Evolutionary conservation across 2,113 vertebrate species (phyloP), one percentile per base, ranked within the genome.

Genomic region (Parus major): DNA sequence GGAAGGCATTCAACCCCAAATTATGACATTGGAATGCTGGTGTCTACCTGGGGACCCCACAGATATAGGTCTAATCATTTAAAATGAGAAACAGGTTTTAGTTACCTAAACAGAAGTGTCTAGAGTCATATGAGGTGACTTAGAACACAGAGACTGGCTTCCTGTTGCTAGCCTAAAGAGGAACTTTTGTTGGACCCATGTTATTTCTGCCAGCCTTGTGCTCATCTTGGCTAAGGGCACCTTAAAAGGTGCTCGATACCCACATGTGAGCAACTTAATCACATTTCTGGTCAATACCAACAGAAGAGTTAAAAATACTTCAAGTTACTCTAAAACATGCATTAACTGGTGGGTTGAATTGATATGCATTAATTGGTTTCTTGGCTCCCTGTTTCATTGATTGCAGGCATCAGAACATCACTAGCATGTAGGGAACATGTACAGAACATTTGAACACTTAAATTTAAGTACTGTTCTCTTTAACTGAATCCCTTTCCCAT

Each of bases 11-110:
- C 44, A 85, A n/a, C 6, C 11, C 13, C n/a, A 79, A 41, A 87
- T 11, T 39, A 60, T 0, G 0, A n/a, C n/a, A 82, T 11, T 44
- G 27, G 44, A 76, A 75, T 52, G 21, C 11, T 55, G 70, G 12
- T 7, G 20, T 19, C 65, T 50, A 20, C 29, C 35, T 59, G 15
- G 5, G 10, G 13, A 17, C 5, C 49, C 19, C 1, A 11, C 0
- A 64, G 27, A 31, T 21, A 55, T 1, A 61, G 8, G 4, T 77
- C 41, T 73, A 2, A 3, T 50, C 10, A 55, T 15, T 42, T 82
- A 55, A 82, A 71, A 60, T 17, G 11, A 5, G 25, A 29, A 94
- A 64, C 11, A 59, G 47, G 24, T 42, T 82, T 78, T 20, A 68
- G 23, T 57, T 63, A 66, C 24, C 47, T n/a, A 50, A 93, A 70